A percentile compares a stretch with the other conserved stretches of the same genome.
These are phyloP conservation scores for Diarsia rubi DNA, from an alignment of 2,888 invertebrate species.

Conservation along the genomic window DNA sequence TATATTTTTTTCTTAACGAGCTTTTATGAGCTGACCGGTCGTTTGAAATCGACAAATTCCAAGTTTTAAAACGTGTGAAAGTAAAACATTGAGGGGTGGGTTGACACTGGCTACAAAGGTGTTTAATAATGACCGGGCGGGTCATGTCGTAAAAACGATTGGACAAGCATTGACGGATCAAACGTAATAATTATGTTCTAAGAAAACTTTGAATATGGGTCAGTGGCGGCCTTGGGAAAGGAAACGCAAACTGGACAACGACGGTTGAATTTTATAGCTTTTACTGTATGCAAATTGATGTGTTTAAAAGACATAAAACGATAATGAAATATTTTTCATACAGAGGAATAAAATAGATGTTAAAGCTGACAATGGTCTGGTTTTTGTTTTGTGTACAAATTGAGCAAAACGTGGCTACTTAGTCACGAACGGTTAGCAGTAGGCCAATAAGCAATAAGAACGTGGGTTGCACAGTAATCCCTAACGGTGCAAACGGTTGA, in stretches of 20 bases:
- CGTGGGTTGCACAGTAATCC: constrained; percentile 67
- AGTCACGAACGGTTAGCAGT: constrained; percentile 60
- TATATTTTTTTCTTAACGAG: constrained; percentile 75
- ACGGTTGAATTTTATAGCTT: constrained; percentile 58
- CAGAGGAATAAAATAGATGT: constrained; percentile 36
- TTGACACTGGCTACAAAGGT: constrained; percentile 79
- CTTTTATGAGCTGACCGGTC: constrained; percentile 85
- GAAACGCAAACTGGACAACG: constrained; percentile 72
- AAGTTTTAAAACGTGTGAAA: constrained; percentile 89
- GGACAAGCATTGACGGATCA: constrained; percentile 87
- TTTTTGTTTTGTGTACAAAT: constrained; percentile 44
- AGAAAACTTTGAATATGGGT: constrained; percentile 84
- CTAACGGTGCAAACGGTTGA: constrained; percentile 68
- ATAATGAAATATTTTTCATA: constrained; percentile 34
- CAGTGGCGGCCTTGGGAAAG: constrained; percentile 86
- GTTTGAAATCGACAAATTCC: constrained; percentile 82
- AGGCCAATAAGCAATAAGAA: constrained; percentile 59
- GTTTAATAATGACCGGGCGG: constrained; percentile 79
- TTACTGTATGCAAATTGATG: constrained; percentile 34
- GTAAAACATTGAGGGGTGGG: constrained; percentile 83
- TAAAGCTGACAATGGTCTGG: constrained; percentile 22
- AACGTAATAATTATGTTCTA: constrained; percentile 79
- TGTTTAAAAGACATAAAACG: constrained; percentile 43
- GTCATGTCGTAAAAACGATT: constrained; percentile 85
- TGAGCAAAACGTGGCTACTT: constrained; percentile 41